A percentile compares a stretch with the other conserved stretches of the same genome.
These are phyloP conservation scores for Pampusana beccarii DNA, from an alignment of 2,113 vertebrate species.

Conservation along the genomic window DNA sequence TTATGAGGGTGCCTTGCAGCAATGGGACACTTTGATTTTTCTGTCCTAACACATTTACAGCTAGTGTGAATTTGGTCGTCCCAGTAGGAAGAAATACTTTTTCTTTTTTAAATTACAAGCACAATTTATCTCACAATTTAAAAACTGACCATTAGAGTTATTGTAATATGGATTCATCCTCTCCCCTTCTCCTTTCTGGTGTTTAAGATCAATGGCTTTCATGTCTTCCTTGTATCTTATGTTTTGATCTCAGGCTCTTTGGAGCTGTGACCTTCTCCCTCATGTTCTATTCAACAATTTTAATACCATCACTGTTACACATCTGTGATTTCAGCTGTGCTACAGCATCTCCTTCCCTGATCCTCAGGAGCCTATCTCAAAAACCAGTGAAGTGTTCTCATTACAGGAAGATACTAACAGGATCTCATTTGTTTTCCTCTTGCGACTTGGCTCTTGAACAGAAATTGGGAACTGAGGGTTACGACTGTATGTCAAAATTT, in stretches of 20 bases:
- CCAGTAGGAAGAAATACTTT: neutral
- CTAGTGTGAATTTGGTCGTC: neutral
- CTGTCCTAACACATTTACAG: conserved; percentile 32
- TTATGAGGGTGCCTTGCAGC: neutral
- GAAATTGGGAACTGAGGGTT: neutral
- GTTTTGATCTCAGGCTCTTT: conserved; percentile 1
- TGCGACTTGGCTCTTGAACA: neutral
- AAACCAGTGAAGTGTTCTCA: neutral
- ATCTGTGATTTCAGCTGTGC: neutral
- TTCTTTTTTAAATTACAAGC: neutral
- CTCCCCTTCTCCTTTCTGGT: neutral
- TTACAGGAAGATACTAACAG: neutral
- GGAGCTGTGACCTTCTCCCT: neutral
- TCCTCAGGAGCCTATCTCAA: neutral
- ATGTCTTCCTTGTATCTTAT: neutral
- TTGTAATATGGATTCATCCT: neutral
- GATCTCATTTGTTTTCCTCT: neutral
- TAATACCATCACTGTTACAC: neutral
- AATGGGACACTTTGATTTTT: conserved; percentile 44
- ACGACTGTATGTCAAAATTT: neutral
- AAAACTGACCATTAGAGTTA: neutral
- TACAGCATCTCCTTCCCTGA: neutral
- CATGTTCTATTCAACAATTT: neutral
- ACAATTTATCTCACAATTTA: neutral
- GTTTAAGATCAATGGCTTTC: neutral